A percentile compares a stretch with the other conserved stretches of the same genome.
Evolutionary conservation across 1,140 invertebrate species (phyloP).

Genomic region (Nixonia krombeini): DNA sequence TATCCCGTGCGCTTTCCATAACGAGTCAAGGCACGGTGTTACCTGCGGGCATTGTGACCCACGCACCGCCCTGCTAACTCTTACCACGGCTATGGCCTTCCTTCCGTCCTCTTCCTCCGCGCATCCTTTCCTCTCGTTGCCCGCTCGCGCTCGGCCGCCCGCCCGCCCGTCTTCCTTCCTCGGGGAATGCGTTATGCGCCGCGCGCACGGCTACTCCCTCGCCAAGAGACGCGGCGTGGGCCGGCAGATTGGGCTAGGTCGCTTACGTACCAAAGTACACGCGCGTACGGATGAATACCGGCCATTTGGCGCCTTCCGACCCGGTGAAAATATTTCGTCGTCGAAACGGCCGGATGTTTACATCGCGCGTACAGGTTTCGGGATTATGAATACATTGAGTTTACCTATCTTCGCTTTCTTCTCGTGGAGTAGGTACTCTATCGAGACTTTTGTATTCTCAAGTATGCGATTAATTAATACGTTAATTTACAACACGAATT

Average conservation of each 20-base stretch:
- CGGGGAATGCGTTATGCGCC: slow-evolving; percentile 45
- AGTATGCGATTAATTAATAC: too few relatives aligned
- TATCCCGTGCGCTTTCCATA: slow-evolving; percentile 57
- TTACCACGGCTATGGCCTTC: slow-evolving; percentile 31
- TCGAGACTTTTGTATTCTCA: too few relatives aligned
- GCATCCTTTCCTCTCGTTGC: slow-evolving; percentile 4
- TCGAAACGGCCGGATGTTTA: too few relatives aligned
- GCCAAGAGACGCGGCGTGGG: slow-evolving; percentile 44
- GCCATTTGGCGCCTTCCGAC: neutral
- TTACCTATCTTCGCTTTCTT: too few relatives aligned
- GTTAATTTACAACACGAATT: too few relatives aligned
- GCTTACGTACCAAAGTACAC: slow-evolving; percentile 31
- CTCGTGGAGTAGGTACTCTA: too few relatives aligned
- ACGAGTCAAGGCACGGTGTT: slow-evolving; percentile 51
- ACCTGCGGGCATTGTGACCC: slow-evolving; percentile 63
- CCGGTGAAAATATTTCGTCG: neutral
- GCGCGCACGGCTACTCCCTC: slow-evolving; percentile 45
- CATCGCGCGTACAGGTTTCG: too few relatives aligned
- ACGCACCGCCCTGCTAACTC: slow-evolving; percentile 64
- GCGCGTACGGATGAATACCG: too few relatives aligned
- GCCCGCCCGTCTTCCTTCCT: slow-evolving; percentile 13
- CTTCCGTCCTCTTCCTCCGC: slow-evolving; percentile 17
- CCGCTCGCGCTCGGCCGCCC: too few relatives aligned
- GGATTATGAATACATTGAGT: too few relatives aligned
- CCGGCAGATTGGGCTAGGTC: slow-evolving; percentile 57